Evolutionary conservation across 2,113 vertebrate genomes (phyloP), one percentile per base, ranked within the genome.

Genomic region (Aptenodytes forsteri): DNA sequence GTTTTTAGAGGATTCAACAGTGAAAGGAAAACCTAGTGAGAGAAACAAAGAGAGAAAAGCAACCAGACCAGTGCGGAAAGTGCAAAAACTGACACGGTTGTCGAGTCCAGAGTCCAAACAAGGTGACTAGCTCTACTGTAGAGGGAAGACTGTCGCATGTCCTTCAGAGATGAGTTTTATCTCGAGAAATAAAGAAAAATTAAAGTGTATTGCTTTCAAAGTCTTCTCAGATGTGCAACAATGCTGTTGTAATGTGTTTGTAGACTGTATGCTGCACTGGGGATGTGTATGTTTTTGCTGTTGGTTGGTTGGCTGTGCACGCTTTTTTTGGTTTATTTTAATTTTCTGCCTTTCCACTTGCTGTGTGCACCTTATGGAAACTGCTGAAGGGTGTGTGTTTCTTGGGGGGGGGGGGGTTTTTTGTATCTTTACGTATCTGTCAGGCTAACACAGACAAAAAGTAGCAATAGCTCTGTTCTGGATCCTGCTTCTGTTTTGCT

Each of bases 31-130:
- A 87, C 87, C 97, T 54, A 22, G 46, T 94, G 99, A 99, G 84
- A 95, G 96, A 95, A 98, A 87, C 77, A 99, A 97, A 96, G 99
- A 99, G 95, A 99, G 98, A 97, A 99, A 98, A 97, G 61, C 97
- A 38, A 90, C 97, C 36, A 99, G 98, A 92, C 99, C 99, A 69
- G 98, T 99, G 50, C 97, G 99, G 94, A 99, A 99, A 98, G 98
- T 99, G 67, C 99, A 99, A 84, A 99, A 98, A 96, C 95, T 98
- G 85, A 78, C 97, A 34, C 97, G 96, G 8, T 91, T 97, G 50
- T 96, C 98, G 84, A 99, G 98, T 89, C 97, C 98, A 42, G 98
- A 99, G 78, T 95, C 98, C 87, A 99, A 98, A 98, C 98, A 98
- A 99, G 99, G 99, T 99, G 97, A 96, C 30, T 86, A 3, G 69